Evolutionary conservation across 2,113 vertebrate genomes (phyloP), one percentile per base, ranked within the genome.

Genomic region (Orycteropus afer): DNA sequence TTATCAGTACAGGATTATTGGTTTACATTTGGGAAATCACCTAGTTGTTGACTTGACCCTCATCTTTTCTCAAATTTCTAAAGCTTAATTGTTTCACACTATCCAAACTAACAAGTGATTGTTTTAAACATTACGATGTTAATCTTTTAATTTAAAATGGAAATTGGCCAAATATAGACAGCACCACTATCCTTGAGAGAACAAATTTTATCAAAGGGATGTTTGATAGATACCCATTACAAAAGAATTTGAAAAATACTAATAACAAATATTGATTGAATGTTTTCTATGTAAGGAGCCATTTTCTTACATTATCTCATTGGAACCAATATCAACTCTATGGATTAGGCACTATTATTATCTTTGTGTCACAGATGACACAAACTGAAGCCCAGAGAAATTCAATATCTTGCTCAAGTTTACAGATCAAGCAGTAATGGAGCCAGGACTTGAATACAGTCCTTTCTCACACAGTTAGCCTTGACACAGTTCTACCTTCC

Each of bases 291-390:
- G 32, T 61, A 2, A 45, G 14, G 32, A 82, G 25, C 29, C 57
- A 15, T n/a, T 87, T 86, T 89, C 77, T 81, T 23, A 71, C 10
- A 34, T 45, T 61, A 22, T 59, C 42, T 78, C 29, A 23, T 13
- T 80, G 47, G 40, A 89, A 37, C 23, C n/a, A 57, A 20, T 20
- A 67, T n/a, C 74, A 77, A 82, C 12, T 12, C 9, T 74, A 7
- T 42, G 27, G 59, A 82, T 29, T 65, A 65, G 5, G 20, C 49
- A 73, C 67, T 71, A 13, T 9, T 12, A 1, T 37, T 57, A 42
- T 61, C 40, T 83, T 47, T 49, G 87, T 85, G 73, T 94, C 57
- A 89, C 55, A 94, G 6, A 79, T 77, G 34, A 94, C 42, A 59
- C 37, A 51, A 86, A 89, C 13, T 47, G 61, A 94, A 42, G 23